These are phyloP conservation scores for Abramis brama DNA, from an alignment of 2,113 vertebrate genomes.

Conservation along the genomic window DNA sequence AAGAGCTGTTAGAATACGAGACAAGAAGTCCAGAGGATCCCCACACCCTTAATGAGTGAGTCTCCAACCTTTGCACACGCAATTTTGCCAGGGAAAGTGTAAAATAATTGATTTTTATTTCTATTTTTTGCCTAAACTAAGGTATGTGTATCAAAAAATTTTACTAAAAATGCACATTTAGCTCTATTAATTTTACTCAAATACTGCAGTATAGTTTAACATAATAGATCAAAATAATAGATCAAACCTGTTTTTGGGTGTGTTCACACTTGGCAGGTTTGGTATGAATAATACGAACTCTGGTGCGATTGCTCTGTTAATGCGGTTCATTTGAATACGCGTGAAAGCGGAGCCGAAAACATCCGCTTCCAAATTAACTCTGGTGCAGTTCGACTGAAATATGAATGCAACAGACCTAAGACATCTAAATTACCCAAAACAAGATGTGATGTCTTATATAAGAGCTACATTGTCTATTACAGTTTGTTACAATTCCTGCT, in stretches of 20 bases:
- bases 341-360: too few relatives aligned
- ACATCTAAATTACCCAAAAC: too few relatives aligned
- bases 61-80: conserved; percentile 41
- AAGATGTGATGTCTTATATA: too few relatives aligned
- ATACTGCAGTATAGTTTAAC: neutral
- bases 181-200: neutral
- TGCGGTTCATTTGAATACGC: too few relatives aligned
- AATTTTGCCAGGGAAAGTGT: neutral
- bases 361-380: too few relatives aligned
- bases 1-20: conserved; percentile 85
- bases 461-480: too few relatives aligned
- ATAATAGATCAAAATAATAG: neutral
- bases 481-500: too few relatives aligned
- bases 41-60: conserved; percentile 83
- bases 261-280: too few relatives aligned
- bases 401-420: too few relatives aligned
- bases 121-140: neutral
- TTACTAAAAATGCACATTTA: neutral
- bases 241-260: neutral
- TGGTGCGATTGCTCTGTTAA: too few relatives aligned
- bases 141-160: neutral
- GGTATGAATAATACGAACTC: too few relatives aligned
- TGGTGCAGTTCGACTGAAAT: too few relatives aligned
- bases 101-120: neutral
- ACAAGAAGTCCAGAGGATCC: conserved; percentile 83